Base-by-base conservation (phyloP, 2,113 vertebrate species). In the Prunella fulvescens region DNA sequence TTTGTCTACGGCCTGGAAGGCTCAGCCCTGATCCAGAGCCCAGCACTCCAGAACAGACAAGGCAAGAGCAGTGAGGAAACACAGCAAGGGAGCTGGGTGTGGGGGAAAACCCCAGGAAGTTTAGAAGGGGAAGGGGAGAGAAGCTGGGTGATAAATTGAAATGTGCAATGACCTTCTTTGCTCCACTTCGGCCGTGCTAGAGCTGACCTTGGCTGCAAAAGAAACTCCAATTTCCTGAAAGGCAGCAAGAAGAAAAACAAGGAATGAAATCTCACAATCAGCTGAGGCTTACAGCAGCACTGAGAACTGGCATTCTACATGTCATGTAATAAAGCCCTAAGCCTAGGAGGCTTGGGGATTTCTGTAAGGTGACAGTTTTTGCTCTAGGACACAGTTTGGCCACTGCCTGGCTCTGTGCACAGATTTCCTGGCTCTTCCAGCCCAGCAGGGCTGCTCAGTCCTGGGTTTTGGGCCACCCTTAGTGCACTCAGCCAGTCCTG, bases 401-500 rank as follows among this genome's bases (percentile, higher is more conserved):
- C 44, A 33, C 44, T 18, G 31, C 54, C 8, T 3, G 31, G 28
- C 69, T 47, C 19, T 15, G 44, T 19, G 65, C 40, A 19, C 2
- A 40, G 22, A 24, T 7, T 19, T 86, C 64, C 61, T 2, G 1
- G 29, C 67, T 74, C 65, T 33, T 8, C 42, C 0, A 39, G 60
- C 44, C 65, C 81, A 37, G 48, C 3, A 4, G 28, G 51, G 69
- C 26, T 31, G 45, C 73, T 71, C 44, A 60, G 31, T 2, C 4
- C 58, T 0, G 5, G 3, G 26, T 22, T 93, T 57, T 0, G 6
- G 73, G 71, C 28, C 14, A 8, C 50, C 25, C n/a, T 39, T 0
- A 1, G 33, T 1, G 23, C 26, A 4, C 45, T 13, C 45, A n/a
- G 31, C 19, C 7, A 11, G 19, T 0, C 0, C 67, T 18, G 20